Percentiles rank a stretch among this genome's conserved stretches.
Conservation (phyloP, 2,797 vertebrate species). For the Dendrocincla fuliginosa region DNA sequence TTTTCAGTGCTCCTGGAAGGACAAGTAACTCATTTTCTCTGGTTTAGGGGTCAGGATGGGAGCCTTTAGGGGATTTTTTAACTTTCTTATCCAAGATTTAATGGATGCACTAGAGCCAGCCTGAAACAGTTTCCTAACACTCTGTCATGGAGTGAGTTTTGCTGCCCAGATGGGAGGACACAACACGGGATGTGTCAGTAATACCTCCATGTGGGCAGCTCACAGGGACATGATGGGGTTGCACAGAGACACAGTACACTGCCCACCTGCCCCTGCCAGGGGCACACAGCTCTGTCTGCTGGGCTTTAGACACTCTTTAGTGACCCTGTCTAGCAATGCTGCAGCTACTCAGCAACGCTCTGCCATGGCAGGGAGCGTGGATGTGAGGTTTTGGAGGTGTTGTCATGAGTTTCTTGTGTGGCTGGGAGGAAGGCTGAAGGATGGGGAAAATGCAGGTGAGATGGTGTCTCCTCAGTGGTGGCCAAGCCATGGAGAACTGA, state of each 20-base stretch:
- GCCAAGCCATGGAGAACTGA: background rate
- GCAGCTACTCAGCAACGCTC: background rate
- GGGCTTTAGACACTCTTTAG: background rate
- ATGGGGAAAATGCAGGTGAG: background rate
- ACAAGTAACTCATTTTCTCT: conserved; percentile 52
- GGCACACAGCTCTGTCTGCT: background rate
- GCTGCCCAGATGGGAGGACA: background rate
- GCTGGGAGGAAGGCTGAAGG: background rate
- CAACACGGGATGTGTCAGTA: background rate
- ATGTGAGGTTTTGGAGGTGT: background rate
- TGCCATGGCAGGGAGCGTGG: background rate
- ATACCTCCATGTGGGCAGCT: background rate
- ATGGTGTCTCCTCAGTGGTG: background rate
- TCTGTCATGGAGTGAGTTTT: background rate
- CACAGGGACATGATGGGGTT: background rate
- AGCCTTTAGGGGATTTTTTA: background rate
- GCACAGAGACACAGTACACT: rapidly evolving
- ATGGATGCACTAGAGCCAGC: background rate
- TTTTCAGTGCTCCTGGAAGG: conserved; percentile 57
- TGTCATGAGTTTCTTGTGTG: background rate
- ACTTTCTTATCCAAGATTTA: conserved; percentile 15
- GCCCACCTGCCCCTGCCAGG: background rate
- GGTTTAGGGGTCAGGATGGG: background rate
- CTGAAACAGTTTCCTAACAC: background rate
- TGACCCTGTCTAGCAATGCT: background rate